Percentiles rank a stretch among this genome's conserved stretches.
Conservation (phyloP, 2,797 vertebrate genomes). For the Artibeus lituratus region DNA sequence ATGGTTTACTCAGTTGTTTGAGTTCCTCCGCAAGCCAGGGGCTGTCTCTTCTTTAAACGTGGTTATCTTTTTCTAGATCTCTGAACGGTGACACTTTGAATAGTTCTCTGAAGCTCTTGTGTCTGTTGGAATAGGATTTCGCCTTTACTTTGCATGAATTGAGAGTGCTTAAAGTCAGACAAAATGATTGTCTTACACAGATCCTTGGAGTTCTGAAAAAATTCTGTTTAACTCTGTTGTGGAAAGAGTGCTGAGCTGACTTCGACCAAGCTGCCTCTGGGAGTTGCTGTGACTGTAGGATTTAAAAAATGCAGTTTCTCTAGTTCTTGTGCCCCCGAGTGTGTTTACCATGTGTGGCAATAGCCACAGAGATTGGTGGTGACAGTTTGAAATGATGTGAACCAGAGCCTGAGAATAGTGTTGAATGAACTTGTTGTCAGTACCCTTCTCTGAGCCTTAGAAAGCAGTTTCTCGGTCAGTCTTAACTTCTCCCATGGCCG, state of each 20-base stretch:
- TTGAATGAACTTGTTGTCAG: neutral
- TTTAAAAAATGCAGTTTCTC: neutral
- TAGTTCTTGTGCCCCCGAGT: neutral
- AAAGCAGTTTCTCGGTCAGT: neutral
- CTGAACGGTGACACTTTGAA: neutral
- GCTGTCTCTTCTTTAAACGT: neutral
- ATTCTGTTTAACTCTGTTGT: neutral
- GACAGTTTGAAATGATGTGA: neutral
- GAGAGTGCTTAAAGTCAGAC: neutral
- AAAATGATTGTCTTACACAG: neutral
- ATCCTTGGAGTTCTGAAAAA: neutral
- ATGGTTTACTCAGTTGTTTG: neutral
- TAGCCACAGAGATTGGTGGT: neutral
- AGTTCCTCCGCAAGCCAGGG: neutral
- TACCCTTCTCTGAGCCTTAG: neutral
- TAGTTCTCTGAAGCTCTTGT: neutral
- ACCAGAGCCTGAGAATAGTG: neutral
- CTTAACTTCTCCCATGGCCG: neutral
- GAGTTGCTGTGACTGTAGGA: neutral
- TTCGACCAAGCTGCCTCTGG: neutral
- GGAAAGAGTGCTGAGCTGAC: conserved; percentile 12
- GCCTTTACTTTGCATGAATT: neutral
- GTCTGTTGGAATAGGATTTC: neutral
- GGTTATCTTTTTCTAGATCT: neutral
- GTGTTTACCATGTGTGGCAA: neutral